phyloP scores from a whole-genome alignment of 2,797 vertebrate genomes.

The Darevskia nairensis region DNA sequence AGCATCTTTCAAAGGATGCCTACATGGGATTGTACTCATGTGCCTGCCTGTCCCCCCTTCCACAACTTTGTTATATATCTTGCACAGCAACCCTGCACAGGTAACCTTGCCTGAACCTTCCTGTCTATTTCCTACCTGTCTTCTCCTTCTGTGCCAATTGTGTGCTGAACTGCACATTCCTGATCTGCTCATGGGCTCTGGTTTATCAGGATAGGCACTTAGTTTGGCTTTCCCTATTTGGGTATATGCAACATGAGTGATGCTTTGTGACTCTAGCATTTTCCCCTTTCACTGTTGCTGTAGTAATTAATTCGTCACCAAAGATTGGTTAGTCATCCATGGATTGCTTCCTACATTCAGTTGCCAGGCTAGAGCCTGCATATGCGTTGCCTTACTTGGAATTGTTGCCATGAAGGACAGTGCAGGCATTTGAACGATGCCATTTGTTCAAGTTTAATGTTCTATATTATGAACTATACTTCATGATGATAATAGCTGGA shows the following conservation, averaged over 20 bases:
- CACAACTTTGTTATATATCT: neutral
- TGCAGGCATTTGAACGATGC: constrained; percentile 79
- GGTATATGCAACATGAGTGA: constrained; percentile 46
- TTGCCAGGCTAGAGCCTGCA: constrained; percentile 56
- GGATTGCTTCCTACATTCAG: constrained; percentile 66
- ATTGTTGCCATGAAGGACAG: constrained; percentile 76
- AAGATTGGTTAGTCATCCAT: constrained; percentile 53
- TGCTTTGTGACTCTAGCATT: constrained; percentile 66
- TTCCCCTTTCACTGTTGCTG: constrained; percentile 66
- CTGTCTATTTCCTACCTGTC: neutral
- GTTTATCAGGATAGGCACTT: constrained; percentile 10
- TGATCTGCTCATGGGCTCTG: neutral
- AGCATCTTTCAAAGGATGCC: neutral
- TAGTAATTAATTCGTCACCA: constrained; percentile 64
- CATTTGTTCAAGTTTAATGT: constrained; percentile 82
- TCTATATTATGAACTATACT: constrained; percentile 81
- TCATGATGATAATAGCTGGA: constrained; percentile 82
- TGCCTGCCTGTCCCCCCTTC: too few relatives aligned
- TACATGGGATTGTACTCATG: neutral
- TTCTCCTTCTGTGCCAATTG: neutral
- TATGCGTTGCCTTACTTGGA: constrained; percentile 62
- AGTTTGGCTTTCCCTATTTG: constrained; percentile 55
- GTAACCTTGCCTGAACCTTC: neutral
- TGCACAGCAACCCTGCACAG: neutral
- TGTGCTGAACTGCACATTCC: neutral